Evolutionary conservation across 2,797 vertebrate genomes (phyloP).

Genomic region (Thamnophis elegans): DNA sequence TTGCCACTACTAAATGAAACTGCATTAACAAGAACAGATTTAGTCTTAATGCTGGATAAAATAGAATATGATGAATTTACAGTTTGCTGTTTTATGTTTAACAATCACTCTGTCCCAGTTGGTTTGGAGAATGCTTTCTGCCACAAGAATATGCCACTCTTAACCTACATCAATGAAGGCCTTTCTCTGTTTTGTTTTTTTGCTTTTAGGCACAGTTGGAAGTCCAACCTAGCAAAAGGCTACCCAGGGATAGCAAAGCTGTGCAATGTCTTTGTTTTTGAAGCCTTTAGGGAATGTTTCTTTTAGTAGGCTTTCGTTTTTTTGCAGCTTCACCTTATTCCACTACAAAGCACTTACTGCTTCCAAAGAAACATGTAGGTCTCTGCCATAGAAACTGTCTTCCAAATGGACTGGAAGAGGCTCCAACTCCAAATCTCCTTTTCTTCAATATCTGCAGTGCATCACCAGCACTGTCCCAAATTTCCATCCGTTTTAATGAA

Average conservation of each 20-base stretch:
- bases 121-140: neutral
- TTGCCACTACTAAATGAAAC: conserved; percentile 8
- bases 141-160: neutral
- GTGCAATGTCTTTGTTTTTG: neutral
- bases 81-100: conserved; percentile 2
- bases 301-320: neutral
- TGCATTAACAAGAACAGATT: conserved; percentile 21
- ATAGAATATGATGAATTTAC: neutral
- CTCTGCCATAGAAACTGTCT: neutral
- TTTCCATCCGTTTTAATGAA: neutral
- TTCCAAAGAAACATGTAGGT: neutral
- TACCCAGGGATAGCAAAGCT: neutral
- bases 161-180: neutral
- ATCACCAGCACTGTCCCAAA: neutral
- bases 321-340: neutral
- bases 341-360: neutral
- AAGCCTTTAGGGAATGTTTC: neutral
- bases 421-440: neutral
- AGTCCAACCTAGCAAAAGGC: neutral
- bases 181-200: neutral
- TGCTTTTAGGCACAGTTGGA: neutral
- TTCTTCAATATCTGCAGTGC: neutral
- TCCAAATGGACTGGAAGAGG: neutral
- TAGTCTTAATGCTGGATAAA: conserved; percentile 1
- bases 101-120: neutral